A percentile compares a stretch with the other conserved stretches of the same genome.
phyloP scores from a whole-genome alignment of 2,797 vertebrate genomes.

The Dendrocincla tyrannina region DNA sequence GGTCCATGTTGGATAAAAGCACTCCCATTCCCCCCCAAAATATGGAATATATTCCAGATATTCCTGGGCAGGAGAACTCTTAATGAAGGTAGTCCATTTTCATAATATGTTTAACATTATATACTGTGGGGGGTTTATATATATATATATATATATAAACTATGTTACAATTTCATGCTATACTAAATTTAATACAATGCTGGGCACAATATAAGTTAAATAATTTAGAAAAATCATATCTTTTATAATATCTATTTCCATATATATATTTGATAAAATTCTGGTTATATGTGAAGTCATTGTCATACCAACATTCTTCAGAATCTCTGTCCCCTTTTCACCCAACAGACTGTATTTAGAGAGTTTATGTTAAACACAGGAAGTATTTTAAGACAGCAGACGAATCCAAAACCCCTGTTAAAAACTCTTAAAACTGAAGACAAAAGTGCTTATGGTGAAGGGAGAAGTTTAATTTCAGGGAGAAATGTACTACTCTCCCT shows the following conservation, averaged over 20 bases:
- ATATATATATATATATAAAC: no score
- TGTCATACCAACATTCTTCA: not conserved
- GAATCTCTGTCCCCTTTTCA: not conserved
- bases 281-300: not conserved
- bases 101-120: not conserved
- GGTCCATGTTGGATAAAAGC: not conserved
- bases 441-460: not conserved
- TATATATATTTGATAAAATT: not conserved
- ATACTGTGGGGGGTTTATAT: not conserved
- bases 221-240: not conserved
- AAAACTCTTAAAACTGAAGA: not conserved
- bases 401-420: not conserved
- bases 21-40: not conserved
- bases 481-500: not conserved
- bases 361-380: not conserved
- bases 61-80: not conserved
- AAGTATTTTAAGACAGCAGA: not conserved
- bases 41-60: not conserved
- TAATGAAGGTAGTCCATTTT: not conserved
- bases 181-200: not conserved
- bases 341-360: not conserved
- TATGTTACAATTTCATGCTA: not conserved
- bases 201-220: not conserved
- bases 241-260: not conserved
- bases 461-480: not conserved